Base-by-base conservation (phyloP, 2,888 invertebrate genomes). In the Formica aserva region DNA sequence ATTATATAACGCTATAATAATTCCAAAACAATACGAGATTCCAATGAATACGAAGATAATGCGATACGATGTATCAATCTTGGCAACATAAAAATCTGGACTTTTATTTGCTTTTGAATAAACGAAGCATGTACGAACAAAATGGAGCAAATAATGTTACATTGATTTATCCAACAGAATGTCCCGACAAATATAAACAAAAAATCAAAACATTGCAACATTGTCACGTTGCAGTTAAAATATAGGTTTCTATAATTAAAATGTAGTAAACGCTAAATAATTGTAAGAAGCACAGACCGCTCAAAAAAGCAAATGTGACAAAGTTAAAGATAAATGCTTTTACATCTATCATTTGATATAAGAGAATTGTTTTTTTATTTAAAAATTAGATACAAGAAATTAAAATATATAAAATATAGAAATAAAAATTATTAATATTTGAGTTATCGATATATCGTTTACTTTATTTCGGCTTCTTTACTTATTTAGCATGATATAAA, bases 121-220 rank as follows among this genome's bases (percentile, higher is more conserved):
- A 80, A 80, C 48, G n/a, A 80, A 18, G 32, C 32, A 71, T 35
- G 35, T 60, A 67, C 32, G 35, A 71, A 35, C 60, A 78, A 71
- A 78, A 22, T 72, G 71, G 32, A 45, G 22, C 78, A 26, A 71
- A 22, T 35, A 26, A 35, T 72, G 35, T 60, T 60, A 60, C 9
- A 69, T 77, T 57, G 69, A 69, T 77, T 77, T 69, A 29, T 57
- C 55, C 41, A 69, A 29, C 29, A 32, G n/a, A 52, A 45, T 35
- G 32, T 45, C 45, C 26, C 22, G 45, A 45, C 13, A 32, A 78
- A 69, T 11, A 60, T 9, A 69, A 29, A 45, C 13, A 9, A n/a
- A 9, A n/a, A n/a, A 9, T 32, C 18, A 41, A 15, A 8, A n/a
- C 13, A 35, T 35, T 45, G 45, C 18, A 18, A 45, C 3, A 45